Conservation (phyloP, 2,888 invertebrate species). For the Synanthedon tipuliformis region DNA sequence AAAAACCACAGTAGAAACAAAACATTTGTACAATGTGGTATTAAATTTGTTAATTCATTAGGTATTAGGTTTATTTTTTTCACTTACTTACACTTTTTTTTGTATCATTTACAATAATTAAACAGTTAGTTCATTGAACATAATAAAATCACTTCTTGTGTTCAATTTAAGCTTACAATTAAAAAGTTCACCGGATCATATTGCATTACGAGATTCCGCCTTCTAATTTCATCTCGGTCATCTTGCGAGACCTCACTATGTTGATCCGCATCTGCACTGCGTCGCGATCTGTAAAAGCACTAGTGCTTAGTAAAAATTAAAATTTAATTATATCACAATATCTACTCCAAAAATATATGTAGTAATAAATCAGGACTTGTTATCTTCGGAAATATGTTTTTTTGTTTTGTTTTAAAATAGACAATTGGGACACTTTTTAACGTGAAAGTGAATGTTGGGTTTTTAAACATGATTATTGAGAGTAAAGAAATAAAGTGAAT, state of each 20-base stretch:
- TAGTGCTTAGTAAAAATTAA: too few species aligned
- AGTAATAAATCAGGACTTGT: too few species aligned
- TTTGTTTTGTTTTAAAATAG: too few species aligned
- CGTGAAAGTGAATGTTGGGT: too few species aligned
- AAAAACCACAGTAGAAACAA: too few species aligned
- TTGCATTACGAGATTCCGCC: conserved; percentile 67
- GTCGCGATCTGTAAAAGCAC: conserved; percentile 84
- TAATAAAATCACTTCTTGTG: conserved; percentile 67
- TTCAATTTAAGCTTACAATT: conserved; percentile 32
- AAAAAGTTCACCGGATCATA: conserved; percentile 20
- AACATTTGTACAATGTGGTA: too few species aligned
- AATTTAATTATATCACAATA: too few species aligned
- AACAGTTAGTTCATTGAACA: conserved; percentile 49
- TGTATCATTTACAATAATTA: conserved; percentile 27
- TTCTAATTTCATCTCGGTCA: conserved; percentile 63
- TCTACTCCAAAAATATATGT: too few species aligned
- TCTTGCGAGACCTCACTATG: conserved; percentile 61
- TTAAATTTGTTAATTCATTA: conserved; percentile 21
- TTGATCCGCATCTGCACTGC: conserved; percentile 94
- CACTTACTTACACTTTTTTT: conserved; percentile 61
- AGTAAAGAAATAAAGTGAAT: too few species aligned
- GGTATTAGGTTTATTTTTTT: conserved; percentile 30
- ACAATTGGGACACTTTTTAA: too few species aligned
- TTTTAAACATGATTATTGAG: too few species aligned
- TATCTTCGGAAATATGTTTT: too few species aligned